Evolutionary conservation across 2,888 invertebrate species (phyloP), one percentile per base, ranked within the genome.

Genomic region (Entomobrya proxima): DNA sequence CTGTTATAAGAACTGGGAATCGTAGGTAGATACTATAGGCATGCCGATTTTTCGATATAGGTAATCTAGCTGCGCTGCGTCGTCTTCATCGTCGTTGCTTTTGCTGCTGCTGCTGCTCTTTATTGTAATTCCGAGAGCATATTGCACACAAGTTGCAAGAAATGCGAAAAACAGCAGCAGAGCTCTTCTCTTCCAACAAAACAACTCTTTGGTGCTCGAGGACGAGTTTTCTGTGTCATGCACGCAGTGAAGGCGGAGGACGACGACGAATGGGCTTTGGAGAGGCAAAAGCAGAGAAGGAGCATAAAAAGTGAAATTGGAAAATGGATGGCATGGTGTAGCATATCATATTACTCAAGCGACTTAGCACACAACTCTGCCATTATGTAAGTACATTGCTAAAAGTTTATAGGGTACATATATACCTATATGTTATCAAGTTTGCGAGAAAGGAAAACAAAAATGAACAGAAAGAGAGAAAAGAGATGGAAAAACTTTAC

Each of bases 121-220:
- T 84, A 84, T 84, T 78, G 84, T 84, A 78, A 84, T 84, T 84
- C 84, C 84, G 78, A 84, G 77, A 78, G 84, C 84, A 84, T 84
- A 84, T 84, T 84, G 84, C 84, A 84, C 84, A 84, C 84, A 84
- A 76, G 83, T 83, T 83, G 83, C 83, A 83, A 78, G 61, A 58
- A 84, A 78, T 77, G 77, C 77, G 78, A 84, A 84, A 84, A 83
- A 76, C 47, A 69, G 75, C 55, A 75, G 75, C 75, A 58, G 77
- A 74, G 44, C 74, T 74, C 52, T 40, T 40, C 13, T 15, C 44
- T 69, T 69, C 69, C 52, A 50, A 52, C 74, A 74, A 74, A 52
- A 72, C 72, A 72, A 72, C 74, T 61, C 77, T 61, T 40, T 32
- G 27, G 27, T 18, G 21, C 47, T 83, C 83, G 83, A 84, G 84